Conservation (phyloP, 2,888 invertebrate species). For the Nesidiocoris tenuis region DNA sequence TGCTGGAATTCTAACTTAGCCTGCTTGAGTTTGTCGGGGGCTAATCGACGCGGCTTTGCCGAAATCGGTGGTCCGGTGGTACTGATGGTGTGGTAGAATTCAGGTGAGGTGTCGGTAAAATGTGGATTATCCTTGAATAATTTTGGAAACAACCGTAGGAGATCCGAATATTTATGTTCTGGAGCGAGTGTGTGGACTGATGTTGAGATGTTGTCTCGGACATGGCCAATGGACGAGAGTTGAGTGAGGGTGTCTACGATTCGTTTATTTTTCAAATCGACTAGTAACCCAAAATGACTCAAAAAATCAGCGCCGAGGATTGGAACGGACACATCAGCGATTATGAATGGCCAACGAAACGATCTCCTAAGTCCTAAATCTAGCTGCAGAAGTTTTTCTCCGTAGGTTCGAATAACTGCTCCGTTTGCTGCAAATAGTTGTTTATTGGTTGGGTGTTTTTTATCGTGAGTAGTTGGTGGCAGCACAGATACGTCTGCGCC, state of each 20-base stretch:
- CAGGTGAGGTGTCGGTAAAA: background rate
- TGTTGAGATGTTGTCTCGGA: background rate
- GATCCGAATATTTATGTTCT: background rate
- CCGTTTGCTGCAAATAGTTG: slow-evolving; percentile 20
- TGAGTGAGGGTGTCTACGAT: background rate
- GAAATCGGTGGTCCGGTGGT: slow-evolving; percentile 47
- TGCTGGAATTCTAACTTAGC: slow-evolving; percentile 48
- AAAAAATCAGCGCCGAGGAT: slow-evolving; percentile 8
- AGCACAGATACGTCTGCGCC: slow-evolving; percentile 10
- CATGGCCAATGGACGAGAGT: background rate
- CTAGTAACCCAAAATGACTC: background rate
- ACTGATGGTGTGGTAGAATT: slow-evolving; percentile 13
- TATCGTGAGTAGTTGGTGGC: background rate
- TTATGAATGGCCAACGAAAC: slow-evolving; percentile 3
- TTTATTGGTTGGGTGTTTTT: background rate
- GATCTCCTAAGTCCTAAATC: background rate
- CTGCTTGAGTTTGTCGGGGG: slow-evolving; percentile 42
- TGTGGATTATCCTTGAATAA: background rate
- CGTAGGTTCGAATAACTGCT: background rate
- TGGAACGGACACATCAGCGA: background rate
- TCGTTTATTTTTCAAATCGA: slow-evolving; percentile 4
- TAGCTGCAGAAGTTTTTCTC: background rate
- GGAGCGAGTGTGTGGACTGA: background rate
- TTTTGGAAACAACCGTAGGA: slow-evolving; percentile 5
- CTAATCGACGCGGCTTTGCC: slow-evolving; percentile 48